Evolutionary conservation across 2,797 vertebrate species (phyloP), one percentile per base, ranked within the genome.

Genomic region (Melanogrammus aeglefinus): DNA sequence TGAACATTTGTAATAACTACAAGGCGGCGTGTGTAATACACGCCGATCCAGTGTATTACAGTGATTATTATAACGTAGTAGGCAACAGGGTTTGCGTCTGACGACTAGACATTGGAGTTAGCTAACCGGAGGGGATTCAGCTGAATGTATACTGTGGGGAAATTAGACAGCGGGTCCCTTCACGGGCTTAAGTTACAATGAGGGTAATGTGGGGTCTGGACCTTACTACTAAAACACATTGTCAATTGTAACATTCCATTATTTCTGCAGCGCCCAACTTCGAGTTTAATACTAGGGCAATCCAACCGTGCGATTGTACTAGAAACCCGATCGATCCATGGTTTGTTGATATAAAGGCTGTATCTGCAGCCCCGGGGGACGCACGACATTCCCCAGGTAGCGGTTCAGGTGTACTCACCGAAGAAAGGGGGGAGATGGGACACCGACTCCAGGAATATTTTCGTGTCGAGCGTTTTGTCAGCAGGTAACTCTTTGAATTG

Each of bases 381-480:
- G 41, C 41, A 44, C 41, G 12, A 16, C 41, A 44, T 44, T 16
- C 41, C 41, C 41, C 41, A 44, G 41, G 41, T 44, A 44, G 41
- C 12, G 12, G 41, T 44, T 44, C 41, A 44, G 63, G 76, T 77
- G 36, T 80, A 91, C 97, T 97, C 91, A 99, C 97, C 97, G 33
- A 99, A 98, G 86, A 98, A 99, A 0, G 94, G 79, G 10, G 97
- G 97, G 27, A 99, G 91, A 74, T 96, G 95, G 18, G 97, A 94
- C 16, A 99, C 97, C 0, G 96, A 88, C 16, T 99, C 97, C 88
- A 99, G 90, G 92, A 99, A 99, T 63, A 92, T 90, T 86, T 95
- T 91, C 0, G 97, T 98, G 84, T 96, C 93, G 38, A 99, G 90
- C 69, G 96, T 93, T 74, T 92, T 94, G 85, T 96, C 96, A 0